Evolutionary conservation across 2,113 vertebrate genomes (phyloP), one percentile per base, ranked within the genome.

Genomic region (Scopus umbretta): DNA sequence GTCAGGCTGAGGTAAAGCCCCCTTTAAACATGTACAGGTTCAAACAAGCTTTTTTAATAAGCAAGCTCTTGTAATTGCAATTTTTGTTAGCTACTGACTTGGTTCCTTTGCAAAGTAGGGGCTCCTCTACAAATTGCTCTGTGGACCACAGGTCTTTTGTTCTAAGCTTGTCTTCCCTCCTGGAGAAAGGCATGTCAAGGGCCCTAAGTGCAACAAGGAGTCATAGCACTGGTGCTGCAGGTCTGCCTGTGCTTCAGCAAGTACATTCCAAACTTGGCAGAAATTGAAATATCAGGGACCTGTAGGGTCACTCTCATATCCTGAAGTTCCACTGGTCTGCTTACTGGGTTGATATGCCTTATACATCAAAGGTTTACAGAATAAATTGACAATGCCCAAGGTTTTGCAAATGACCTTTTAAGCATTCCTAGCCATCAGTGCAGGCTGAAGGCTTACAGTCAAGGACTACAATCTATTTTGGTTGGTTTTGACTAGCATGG

Each of bases 181-280:
- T 59, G 56, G 30, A 4, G 55, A 62, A 14, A 29, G 22, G 25
- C 20, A 18, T 1, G 3, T 34, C 38, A 43, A 56, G 10, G 15
- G 10, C 22, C 34, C 7, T 3, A 4, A n/a, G 11, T 1, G 4
- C 34, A 20, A 2, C 16, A 34, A 34, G 20, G 34, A 72, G 14
- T 43, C 26, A 16, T 9, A 42, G 22, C 26, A 42, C 15, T 55
- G 47, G 36, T 71, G 49, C 80, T 65, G 7, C 47, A 87, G 62
- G 23, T 56, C 66, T 71, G 56, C 34, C 40, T 83, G 25, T 56
- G 36, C 27, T 40, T 73, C 42, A 56, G 36, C 26, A 63, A 66
- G 16, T 16, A 16, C 0, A 0, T 34, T 30, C 34, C 76, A 91
- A 27, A 53, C 22, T 16, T 22, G 45, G 45, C 42, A 73, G 63